Conservation (phyloP, 1,140 invertebrate species). For the Hylaeus volcanicus region DNA sequence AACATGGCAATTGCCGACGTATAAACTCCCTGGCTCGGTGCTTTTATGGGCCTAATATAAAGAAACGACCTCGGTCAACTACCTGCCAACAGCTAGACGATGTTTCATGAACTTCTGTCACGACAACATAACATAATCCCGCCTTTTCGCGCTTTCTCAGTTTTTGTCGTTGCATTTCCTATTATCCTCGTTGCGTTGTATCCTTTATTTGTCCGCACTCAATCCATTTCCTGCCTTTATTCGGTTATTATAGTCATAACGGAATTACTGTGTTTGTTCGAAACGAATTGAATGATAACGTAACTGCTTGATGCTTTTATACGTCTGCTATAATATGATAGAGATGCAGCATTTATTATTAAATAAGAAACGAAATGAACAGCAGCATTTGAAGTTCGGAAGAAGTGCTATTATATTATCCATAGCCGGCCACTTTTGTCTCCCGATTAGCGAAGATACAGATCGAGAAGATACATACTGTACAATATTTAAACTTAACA, state of each 20-base stretch:
- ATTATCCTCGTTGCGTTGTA: constrained; percentile 2
- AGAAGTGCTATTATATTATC: no score
- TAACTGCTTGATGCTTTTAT: no score
- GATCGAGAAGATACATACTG: no score
- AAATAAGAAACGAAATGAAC: no score
- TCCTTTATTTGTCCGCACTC: constrained; percentile 2
- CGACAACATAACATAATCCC: constrained; percentile 66
- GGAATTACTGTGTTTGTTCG: no score
- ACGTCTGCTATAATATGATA: no score
- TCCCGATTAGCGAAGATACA: no score
- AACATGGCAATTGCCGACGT: constrained; percentile 60
- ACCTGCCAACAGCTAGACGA: constrained; percentile 68
- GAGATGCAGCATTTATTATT: no score
- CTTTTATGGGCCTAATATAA: constrained; percentile 73
- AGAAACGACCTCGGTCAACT: constrained; percentile 68
- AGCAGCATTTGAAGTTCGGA: no score
- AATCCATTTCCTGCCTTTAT: not conserved
- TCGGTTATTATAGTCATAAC: not conserved
- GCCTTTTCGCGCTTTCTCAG: constrained; percentile 17
- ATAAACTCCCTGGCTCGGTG: constrained; percentile 59
- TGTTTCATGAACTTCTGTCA: constrained; percentile 69
- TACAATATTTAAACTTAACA: no score
- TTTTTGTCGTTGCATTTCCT: constrained; percentile 10
- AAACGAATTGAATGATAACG: no score
- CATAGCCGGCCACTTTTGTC: no score